Conservation (phyloP, 2,888 invertebrate genomes). For the Drosophila kambysellisi region DNA sequence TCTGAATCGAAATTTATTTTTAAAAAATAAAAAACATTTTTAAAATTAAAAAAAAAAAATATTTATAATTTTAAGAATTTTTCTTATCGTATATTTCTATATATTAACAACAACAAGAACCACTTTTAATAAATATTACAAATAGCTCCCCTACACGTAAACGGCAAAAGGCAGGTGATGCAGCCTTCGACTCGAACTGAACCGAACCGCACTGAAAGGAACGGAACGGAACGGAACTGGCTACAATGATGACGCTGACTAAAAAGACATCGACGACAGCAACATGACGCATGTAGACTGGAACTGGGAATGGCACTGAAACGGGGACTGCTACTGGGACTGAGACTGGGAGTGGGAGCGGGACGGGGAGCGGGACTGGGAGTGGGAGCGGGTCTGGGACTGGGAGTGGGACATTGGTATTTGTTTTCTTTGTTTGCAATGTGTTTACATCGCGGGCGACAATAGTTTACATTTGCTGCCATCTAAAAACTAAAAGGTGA, state of each 20-base stretch:
- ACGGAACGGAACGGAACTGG: slow-evolving; percentile 23
- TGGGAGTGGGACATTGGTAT: slow-evolving; percentile 37
- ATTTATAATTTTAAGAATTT: not conserved
- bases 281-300: slow-evolving; percentile 53
- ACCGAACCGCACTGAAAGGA: not conserved
- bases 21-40: not conserved
- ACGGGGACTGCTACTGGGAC: not conserved
- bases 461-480: slow-evolving; percentile 77
- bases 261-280: slow-evolving; percentile 37
- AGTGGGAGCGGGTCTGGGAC: not conserved
- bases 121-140: not conserved
- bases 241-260: slow-evolving; percentile 19
- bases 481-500: slow-evolving; percentile 78
- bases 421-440: slow-evolving; percentile 67
- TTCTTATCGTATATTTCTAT: not conserved
- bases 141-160: slow-evolving; percentile 22
- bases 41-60: not conserved
- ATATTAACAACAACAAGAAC: not conserved
- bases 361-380: not conserved
- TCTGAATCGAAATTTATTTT: not conserved
- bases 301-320: slow-evolving; percentile 27
- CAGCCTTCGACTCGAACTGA: slow-evolving; percentile 18
- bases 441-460: slow-evolving; percentile 74
- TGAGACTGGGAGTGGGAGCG: not conserved
- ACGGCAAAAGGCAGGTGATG: slow-evolving; percentile 39